Base-by-base conservation (phyloP, 2,113 vertebrate species). In the Sinocyclocheilus grahami region DNA sequence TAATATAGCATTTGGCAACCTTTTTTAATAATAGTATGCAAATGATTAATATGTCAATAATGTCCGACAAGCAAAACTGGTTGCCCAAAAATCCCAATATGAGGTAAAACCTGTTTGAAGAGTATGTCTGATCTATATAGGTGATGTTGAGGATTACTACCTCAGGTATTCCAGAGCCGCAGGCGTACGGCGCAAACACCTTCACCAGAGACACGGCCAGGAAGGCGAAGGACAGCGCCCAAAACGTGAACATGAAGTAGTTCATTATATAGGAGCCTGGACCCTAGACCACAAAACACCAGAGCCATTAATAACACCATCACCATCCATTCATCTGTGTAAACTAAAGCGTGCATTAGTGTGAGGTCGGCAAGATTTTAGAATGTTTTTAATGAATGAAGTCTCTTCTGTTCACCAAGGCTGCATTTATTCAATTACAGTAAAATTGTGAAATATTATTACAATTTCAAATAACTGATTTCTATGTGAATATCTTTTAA, bases 211-310 rank as follows among this genome's bases (percentile, higher is more conserved):
- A 97, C 88, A 99, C 98, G 0, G 98, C 98, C 92, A 99, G 93
- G 93, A 99, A 99, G 89, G 97, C 97, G 88, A 99, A 99, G 87
- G 96, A 95, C 94, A 99, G 93, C 42, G 97, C 97, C 98, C 98
- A 99, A 93, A 97, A 98, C 86, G 97, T 98, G 88, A 99, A 99
- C 97, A 98, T 98, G 92, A 99, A 98, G 89, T 99, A 99, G 94
- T 99, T 99, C 98, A 99, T 98, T 91, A 99, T 99, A 88, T 99
- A 99, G 4, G 98, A 99, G 82, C 98, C 98, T 0, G 98, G 98
- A 37, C 98, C 98, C 98, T 99, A 89, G 82, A 30, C 91, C 71
- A 90, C 87, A 86, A 79, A 18, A 82, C 39, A 69, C 20, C 24
- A 16, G 16, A 20, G 1, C 46, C 2, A 48, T 46, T 46, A 46